Conservation (phyloP, 2,888 invertebrate genomes). For the Eilema griseolum region DNA sequence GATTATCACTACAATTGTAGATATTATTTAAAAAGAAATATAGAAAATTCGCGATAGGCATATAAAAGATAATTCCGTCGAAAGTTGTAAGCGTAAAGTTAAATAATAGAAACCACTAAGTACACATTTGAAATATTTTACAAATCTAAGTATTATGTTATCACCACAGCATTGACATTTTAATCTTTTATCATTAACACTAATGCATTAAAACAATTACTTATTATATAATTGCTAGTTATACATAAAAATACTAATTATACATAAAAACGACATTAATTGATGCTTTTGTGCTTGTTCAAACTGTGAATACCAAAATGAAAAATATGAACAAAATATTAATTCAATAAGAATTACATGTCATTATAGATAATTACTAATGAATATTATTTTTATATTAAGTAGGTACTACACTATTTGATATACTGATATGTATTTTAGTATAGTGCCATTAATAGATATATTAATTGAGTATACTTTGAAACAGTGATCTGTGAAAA, state of each 20-base stretch:
- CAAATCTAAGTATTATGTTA: conserved; percentile 70
- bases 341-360: background rate
- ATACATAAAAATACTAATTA: background rate
- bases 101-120: conserved; percentile 5
- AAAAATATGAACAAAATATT: background rate
- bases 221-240: background rate
- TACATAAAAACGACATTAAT: background rate
- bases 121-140: conserved; percentile 45
- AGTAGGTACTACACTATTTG: too few relatives aligned
- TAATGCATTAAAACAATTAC: conserved; percentile 9
- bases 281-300: background rate
- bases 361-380: too few relatives aligned
- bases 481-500: too few relatives aligned
- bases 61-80: conserved; percentile 1
- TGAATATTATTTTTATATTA: too few relatives aligned
- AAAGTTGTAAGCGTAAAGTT: background rate
- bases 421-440: too few relatives aligned
- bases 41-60: background rate
- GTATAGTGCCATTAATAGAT: too few relatives aligned
- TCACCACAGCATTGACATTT: conserved; percentile 75
- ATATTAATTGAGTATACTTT: too few relatives aligned
- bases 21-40: background rate
- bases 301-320: background rate
- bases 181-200: conserved; percentile 23
- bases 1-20: background rate